These are phyloP conservation scores for Resseliella maxima DNA, from an alignment of 2,888 invertebrate species.

Conservation along the genomic window DNA sequence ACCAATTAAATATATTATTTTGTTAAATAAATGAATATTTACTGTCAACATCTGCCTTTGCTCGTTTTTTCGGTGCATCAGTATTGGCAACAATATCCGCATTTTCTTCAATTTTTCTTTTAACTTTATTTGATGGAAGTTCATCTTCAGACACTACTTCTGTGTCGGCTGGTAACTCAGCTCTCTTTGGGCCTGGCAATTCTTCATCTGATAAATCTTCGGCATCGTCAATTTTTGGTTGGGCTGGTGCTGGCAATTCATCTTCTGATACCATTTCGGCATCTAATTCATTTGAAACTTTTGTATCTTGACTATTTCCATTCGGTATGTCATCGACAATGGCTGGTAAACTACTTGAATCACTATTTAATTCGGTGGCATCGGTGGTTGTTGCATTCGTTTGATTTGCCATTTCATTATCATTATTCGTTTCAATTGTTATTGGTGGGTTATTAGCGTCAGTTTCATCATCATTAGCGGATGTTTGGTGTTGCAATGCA, in stretches of 20 bases:
- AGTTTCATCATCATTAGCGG: neutral
- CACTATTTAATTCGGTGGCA: constrained; percentile 57
- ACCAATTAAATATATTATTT: neutral
- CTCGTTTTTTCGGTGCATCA: constrained; percentile 69
- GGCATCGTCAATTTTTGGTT: constrained; percentile 83
- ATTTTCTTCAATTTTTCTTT: constrained; percentile 71
- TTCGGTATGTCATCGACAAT: constrained; percentile 64
- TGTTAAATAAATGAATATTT: constrained; percentile 21
- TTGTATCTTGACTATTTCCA: constrained; percentile 60
- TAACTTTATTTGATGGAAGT: constrained; percentile 73
- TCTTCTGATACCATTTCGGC: constrained; percentile 89
- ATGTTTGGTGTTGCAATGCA: constrained; percentile 61
- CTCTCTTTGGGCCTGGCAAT: constrained; percentile 77
- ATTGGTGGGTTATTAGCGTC: constrained; percentile 15
- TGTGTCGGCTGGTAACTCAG: constrained; percentile 78
- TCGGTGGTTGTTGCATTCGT: neutral
- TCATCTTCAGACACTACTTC: constrained; percentile 87
- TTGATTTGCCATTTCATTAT: neutral
- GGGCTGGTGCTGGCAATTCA: constrained; percentile 78
- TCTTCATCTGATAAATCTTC: constrained; percentile 86
- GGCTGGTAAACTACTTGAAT: constrained; percentile 61
- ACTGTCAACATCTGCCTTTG: constrained; percentile 56
- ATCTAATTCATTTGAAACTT: constrained; percentile 72
- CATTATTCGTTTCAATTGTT: neutral
- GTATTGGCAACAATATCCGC: no score